Percentiles rank a stretch among this genome's conserved stretches.
These are phyloP conservation scores for Agrotis ipsilon DNA, from an alignment of 2,888 invertebrate species.

Conservation along the genomic window DNA sequence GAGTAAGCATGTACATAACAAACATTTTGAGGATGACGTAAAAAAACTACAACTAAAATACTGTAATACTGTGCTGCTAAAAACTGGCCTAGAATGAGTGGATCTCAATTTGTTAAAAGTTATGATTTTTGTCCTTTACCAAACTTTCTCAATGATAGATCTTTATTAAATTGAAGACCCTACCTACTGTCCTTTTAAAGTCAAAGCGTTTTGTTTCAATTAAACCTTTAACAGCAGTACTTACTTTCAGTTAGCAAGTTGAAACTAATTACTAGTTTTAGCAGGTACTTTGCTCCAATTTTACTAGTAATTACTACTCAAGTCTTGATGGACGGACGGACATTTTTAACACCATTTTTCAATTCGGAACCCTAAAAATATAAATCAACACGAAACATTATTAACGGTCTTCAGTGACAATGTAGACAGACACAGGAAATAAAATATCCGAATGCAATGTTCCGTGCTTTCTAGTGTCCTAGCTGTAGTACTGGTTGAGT, in stretches of 20 bases:
- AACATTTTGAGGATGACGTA: constrained; percentile 20
- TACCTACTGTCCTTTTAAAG: not conserved
- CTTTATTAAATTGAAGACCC: not conserved
- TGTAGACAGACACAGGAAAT: constrained; percentile 54
- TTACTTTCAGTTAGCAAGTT: not conserved
- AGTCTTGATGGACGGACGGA: not conserved
- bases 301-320: not conserved
- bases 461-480: constrained; percentile 39
- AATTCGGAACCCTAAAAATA: constrained; percentile 13
- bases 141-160: no score
- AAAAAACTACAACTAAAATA: constrained; percentile 46
- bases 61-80: constrained; percentile 16
- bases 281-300: not conserved
- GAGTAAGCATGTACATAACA: constrained; percentile 22
- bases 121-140: not conserved
- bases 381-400: constrained; percentile 38
- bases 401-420: constrained; percentile 39
- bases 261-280: not conserved
- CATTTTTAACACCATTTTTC: not conserved
- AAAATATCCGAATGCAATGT: constrained; percentile 61
- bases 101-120: not conserved
- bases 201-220: not conserved
- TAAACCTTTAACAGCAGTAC: not conserved
- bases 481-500: constrained; percentile 31
- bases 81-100: constrained; percentile 15